Conservation (phyloP, 2,888 invertebrate species). For the Hecatera dysodea region DNA sequence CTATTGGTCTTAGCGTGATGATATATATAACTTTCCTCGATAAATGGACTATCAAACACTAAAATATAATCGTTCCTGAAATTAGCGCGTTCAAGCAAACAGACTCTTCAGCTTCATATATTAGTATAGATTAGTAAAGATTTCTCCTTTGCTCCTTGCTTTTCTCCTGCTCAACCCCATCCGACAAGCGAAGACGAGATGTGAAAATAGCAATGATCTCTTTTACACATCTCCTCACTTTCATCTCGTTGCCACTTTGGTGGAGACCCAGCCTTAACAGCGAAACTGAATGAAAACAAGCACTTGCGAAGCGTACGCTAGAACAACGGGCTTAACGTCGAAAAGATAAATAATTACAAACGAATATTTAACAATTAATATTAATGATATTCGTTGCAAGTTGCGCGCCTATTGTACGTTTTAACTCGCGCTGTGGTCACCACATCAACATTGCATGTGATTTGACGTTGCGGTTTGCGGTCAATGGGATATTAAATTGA, state of each 20-base stretch:
- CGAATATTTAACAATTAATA: slow-evolving; percentile 55
- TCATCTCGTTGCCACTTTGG: not conserved
- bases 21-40: too few species aligned
- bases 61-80: too few species aligned
- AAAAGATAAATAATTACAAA: slow-evolving; percentile 31
- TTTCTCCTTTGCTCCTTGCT: too few species aligned
- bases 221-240: too few species aligned
- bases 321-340: slow-evolving; percentile 27
- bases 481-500: slow-evolving; percentile 71
- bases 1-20: too few species aligned
- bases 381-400: slow-evolving; percentile 59
- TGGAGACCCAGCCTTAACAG: not conserved
- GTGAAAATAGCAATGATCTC: not conserved
- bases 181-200: not conserved
- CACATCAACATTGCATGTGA: slow-evolving; percentile 79
- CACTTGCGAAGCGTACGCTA: slow-evolving; percentile 7
- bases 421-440: slow-evolving; percentile 75
- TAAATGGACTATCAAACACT: too few species aligned
- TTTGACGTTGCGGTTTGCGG: slow-evolving; percentile 80
- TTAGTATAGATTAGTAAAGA: too few species aligned
- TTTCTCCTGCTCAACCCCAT: not conserved
- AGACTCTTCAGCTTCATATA: too few species aligned
- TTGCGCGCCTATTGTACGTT: slow-evolving; percentile 64
- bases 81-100: too few species aligned
- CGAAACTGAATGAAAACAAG: slow-evolving; percentile 47